Base-by-base conservation (phyloP, 2,113 vertebrate genomes). In the Istiophorus platypterus region DNA sequence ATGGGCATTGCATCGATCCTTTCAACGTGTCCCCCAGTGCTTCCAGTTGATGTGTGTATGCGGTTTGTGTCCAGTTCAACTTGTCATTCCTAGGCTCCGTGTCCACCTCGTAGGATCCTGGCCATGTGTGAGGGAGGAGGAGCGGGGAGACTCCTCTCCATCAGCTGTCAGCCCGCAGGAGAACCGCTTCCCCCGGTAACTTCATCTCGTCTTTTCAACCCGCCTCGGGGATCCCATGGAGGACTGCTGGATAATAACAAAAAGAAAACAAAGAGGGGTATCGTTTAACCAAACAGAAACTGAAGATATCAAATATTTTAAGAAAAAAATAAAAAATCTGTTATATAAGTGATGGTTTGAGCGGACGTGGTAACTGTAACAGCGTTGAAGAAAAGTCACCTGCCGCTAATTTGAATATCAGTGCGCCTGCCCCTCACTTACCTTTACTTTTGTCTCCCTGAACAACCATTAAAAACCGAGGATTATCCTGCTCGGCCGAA, bases 161-260 rank as follows among this genome's bases (percentile, higher is more conserved):
- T 94, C 94, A 95, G 89, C 92, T 94, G 91, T 89, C 84, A 78
- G 78, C 82, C 89, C 51, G 67, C 85, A 88, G 89, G 87, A 92
- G 92, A 78, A 82, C 85, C 42, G 76, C 85, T 90, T 88, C 90
- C 70, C 91, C 89, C 45, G 72, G 91, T 81, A 87, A 94, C 87
- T 81, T 94, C 94, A 95, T 94, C 76, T 82, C 88, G 80, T 92
- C 84, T 86, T 81, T 47, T 81, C 87, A 85, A 88, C 71, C 72
- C 75, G 78, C 89, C 90, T 90, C 56, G 77, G 89, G 91, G 84
- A 91, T 92, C 89, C 92, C 93, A 92, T 92, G 86, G 79, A 92
- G 87, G 85, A 82, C 82, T 89, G 86, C 72, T 78, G 72, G 52
- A 63, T 58, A 52, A 47, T 4, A 26, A 24, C 66, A 39, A 81